Conservation (phyloP, 2,797 vertebrate genomes). For the Eulemur coronatus region DNA sequence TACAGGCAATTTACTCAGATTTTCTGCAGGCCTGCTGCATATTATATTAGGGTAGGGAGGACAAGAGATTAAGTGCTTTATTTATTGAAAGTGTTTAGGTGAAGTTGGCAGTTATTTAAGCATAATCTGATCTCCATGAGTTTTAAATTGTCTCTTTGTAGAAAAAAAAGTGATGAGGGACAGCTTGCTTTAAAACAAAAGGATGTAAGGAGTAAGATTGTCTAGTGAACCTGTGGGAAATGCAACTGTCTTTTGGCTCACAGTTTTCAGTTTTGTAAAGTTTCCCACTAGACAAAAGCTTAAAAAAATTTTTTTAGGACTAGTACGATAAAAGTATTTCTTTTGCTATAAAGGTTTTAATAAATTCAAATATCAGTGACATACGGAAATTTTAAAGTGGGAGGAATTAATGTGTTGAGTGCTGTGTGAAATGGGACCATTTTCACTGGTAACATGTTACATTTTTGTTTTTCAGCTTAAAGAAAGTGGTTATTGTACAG, state of each 20-base stretch:
- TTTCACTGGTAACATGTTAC: slow-evolving; percentile 58
- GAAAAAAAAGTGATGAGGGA: neutral
- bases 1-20: slow-evolving; percentile 83
- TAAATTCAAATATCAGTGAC: slow-evolving; percentile 39
- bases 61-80: slow-evolving; percentile 81
- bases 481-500: slow-evolving; percentile 97
- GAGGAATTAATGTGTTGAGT: slow-evolving; percentile 46
- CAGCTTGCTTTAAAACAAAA: slow-evolving; percentile 58
- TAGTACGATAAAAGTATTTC: neutral
- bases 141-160: slow-evolving; percentile 62
- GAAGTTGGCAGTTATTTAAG: slow-evolving; percentile 78
- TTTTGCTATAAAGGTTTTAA: slow-evolving; percentile 46
- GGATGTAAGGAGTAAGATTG: slow-evolving; percentile 12
- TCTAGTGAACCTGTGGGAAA: neutral
- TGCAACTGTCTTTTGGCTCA: neutral
- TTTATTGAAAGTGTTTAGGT: slow-evolving; percentile 82
- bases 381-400: slow-evolving; percentile 59
- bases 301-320: neutral
- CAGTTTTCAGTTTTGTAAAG: slow-evolving; percentile 28
- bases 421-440: slow-evolving; percentile 24
- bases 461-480: slow-evolving; percentile 90
- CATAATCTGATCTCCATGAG: slow-evolving; percentile 59
- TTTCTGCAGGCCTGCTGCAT: slow-evolving; percentile 82
- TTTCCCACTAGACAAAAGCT: slow-evolving; percentile 31
- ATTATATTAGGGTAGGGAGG: slow-evolving; percentile 80